phyloP scores from a whole-genome alignment of 2,888 invertebrate genomes.

The Meteorus colon region DNA sequence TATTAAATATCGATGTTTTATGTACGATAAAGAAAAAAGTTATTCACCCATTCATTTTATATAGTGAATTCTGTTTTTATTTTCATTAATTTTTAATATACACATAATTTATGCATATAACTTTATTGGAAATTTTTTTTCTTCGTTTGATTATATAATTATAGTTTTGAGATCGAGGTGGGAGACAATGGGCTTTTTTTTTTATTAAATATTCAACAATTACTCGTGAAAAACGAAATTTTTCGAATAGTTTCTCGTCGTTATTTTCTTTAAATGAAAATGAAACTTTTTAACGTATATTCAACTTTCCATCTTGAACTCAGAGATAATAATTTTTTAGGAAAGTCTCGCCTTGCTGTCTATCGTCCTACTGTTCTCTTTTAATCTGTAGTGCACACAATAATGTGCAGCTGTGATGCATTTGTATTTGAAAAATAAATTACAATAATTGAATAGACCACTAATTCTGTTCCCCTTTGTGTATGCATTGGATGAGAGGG shows the following conservation, averaged over 20 bases:
- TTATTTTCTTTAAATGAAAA: too few relatives aligned
- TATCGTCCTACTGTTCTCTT: too few relatives aligned
- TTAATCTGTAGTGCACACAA: constrained; percentile 1
- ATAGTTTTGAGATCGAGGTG: too few relatives aligned
- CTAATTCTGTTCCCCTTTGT: constrained; percentile 66
- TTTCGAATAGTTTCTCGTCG: too few relatives aligned
- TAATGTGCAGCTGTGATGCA: constrained; percentile 54
- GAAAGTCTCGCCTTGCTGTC: too few relatives aligned
- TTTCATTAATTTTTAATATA: neutral
- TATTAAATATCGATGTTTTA: constrained; percentile 10
- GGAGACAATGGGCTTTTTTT: too few relatives aligned
- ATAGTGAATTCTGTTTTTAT: neutral
- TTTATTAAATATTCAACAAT: too few relatives aligned
- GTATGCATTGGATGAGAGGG: constrained; percentile 39
- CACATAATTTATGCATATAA: neutral
- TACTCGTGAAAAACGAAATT: too few relatives aligned
- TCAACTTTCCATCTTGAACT: too few relatives aligned
- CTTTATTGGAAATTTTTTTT: neutral
- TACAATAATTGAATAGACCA: constrained; percentile 72
- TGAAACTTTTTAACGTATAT: too few relatives aligned
- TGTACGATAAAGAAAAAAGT: constrained; percentile 4
- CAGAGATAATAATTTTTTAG: too few relatives aligned
- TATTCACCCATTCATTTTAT: neutral
- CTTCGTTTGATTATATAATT: neutral
- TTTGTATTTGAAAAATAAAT: constrained; percentile 72